Percentiles rank a stretch among this genome's conserved stretches.
Evolutionary conservation across 1,140 invertebrate genomes (phyloP).

Genomic region (Pogonus chalceus): DNA sequence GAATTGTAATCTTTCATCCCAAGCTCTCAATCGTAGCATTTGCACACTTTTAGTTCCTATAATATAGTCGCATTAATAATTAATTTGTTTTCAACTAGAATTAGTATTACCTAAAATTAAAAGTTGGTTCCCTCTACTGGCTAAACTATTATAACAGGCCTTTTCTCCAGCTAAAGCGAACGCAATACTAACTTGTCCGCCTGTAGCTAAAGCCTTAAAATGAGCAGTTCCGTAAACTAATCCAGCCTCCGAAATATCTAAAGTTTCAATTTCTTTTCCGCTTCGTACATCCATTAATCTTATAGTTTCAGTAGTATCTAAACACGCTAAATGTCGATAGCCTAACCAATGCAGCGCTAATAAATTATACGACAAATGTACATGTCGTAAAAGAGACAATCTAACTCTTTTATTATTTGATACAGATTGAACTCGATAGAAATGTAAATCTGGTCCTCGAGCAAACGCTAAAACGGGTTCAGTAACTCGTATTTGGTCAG

Average conservation of each 20-base stretch:
- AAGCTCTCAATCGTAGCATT: constrained; percentile 67
- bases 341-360: constrained; percentile 82
- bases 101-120: too few relatives aligned
- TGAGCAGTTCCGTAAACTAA: constrained; percentile 86
- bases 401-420: constrained; percentile 42
- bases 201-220: constrained; percentile 78
- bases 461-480: constrained; percentile 82
- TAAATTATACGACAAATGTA: constrained; percentile 56
- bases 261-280: constrained; percentile 70
- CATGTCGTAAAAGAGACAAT: constrained; percentile 54
- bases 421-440: constrained; percentile 53
- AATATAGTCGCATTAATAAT: too few relatives aligned
- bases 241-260: constrained; percentile 74
- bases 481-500: constrained; percentile 40
- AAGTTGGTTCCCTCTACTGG: constrained; percentile 69
- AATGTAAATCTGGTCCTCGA: constrained; percentile 66
- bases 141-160: constrained; percentile 84
- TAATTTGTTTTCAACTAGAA: too few relatives aligned
- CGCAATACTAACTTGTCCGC: constrained; percentile 51
- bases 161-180: constrained; percentile 58
- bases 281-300: constrained; percentile 83
- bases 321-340: constrained; percentile 67
- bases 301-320: constrained; percentile 78
- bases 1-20: constrained; percentile 68
- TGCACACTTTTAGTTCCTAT: constrained; percentile 75